Evolutionary conservation across 1,140 invertebrate genomes (phyloP).

Genomic region (Samia ricini): DNA sequence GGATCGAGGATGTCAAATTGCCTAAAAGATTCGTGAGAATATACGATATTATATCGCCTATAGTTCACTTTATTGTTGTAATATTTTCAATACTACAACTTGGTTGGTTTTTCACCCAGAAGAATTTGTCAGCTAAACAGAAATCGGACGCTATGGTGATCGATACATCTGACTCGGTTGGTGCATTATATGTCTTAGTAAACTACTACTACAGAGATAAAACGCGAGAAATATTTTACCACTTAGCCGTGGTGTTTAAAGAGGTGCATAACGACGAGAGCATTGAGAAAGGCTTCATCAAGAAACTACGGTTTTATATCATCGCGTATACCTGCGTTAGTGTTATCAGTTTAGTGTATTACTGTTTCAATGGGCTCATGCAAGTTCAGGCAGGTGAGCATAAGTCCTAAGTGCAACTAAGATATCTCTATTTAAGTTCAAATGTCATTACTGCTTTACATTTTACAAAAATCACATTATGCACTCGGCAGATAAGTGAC

Average conservation of each 20-base stretch:
- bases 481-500: too few relatives aligned
- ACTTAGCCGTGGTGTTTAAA: conserved; percentile 4
- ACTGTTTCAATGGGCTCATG: conserved; percentile 4
- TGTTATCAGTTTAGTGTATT: background rate
- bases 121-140: conserved; percentile 16
- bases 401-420: too few relatives aligned
- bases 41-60: background rate
- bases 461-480: too few relatives aligned
- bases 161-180: background rate
- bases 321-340: background rate
- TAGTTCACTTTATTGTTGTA: background rate
- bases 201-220: background rate
- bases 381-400: conserved; percentile 10
- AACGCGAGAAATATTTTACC: conserved; percentile 10
- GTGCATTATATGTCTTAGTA: conserved; percentile 8
- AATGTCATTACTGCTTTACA: too few relatives aligned
- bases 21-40: background rate
- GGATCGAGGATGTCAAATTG: too few relatives aligned
- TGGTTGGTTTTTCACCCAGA: conserved; percentile 18
- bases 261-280: too few relatives aligned
- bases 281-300: conserved; percentile 18
- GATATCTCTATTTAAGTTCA: too few relatives aligned
- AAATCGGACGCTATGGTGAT: conserved; percentile 11
- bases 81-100: background rate
- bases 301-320: conserved; percentile 8